Conservation (phyloP, 2,797 vertebrate species). For the Morelia viridis region DNA sequence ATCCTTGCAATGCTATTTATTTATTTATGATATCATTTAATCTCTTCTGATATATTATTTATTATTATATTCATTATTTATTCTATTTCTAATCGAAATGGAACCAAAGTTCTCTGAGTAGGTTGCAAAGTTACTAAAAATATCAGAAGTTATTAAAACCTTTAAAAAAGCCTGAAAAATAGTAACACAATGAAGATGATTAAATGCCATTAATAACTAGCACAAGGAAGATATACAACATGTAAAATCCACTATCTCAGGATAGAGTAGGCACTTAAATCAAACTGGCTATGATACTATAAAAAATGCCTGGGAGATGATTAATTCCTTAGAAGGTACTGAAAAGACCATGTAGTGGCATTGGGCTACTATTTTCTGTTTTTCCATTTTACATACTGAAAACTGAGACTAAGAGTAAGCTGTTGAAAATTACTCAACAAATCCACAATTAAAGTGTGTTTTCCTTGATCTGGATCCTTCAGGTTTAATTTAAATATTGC, state of each 20-base stretch:
- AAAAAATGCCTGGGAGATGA: neutral
- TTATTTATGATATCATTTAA: neutral
- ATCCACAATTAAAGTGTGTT: neutral
- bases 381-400: neutral
- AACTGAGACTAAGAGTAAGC: neutral
- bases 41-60: slow-evolving; percentile 2
- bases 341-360: neutral
- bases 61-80: neutral
- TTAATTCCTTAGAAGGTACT: neutral
- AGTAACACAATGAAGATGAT: neutral
- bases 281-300: neutral
- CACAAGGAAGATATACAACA: neutral
- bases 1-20: neutral
- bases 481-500: neutral
- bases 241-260: neutral
- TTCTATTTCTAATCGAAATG: neutral
- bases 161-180: neutral
- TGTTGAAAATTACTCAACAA: neutral
- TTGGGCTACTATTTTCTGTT: neutral
- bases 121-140: neutral
- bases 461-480: neutral
- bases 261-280: slow-evolving; percentile 57
- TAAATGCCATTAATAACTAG: neutral
- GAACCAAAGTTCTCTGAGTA: neutral
- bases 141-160: neutral